A percentile compares a stretch with the other conserved stretches of the same genome.
Conservation (phyloP, 2,888 invertebrate species). For the Apocheima hispidaria region DNA sequence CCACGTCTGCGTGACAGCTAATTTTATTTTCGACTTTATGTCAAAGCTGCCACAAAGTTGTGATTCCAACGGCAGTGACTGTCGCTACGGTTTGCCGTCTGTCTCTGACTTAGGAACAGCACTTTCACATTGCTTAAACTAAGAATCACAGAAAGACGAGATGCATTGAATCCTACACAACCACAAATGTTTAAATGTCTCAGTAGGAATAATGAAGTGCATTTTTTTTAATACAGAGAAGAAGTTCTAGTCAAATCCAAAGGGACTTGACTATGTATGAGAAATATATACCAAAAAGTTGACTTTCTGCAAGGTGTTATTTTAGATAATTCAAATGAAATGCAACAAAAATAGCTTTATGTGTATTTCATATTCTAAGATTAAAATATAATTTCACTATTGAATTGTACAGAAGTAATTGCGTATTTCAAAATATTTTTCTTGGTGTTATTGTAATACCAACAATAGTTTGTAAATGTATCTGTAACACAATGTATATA, state of each 20-base stretch:
- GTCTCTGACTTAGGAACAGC: too few species aligned
- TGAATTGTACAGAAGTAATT: constrained; percentile 64
- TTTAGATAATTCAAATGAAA: constrained; percentile 31
- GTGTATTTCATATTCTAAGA: constrained; percentile 42
- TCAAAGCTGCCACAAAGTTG: too few species aligned
- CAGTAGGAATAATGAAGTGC: neutral
- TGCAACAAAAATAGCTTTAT: constrained; percentile 53
- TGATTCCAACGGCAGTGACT: too few species aligned
- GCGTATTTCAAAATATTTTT: constrained; percentile 67
- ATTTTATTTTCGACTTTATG: too few species aligned
- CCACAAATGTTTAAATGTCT: neutral
- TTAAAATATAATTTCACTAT: constrained; percentile 49
- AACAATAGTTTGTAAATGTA: constrained; percentile 62
- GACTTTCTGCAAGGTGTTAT: constrained; percentile 6
- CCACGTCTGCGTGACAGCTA: too few species aligned
- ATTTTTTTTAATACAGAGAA: neutral
- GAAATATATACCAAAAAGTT: constrained; percentile 11
- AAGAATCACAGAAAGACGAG: neutral
- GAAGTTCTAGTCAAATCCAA: constrained; percentile 30
- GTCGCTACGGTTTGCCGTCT: too few species aligned
- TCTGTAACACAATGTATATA: constrained; percentile 37
- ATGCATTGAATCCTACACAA: neutral
- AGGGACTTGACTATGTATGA: constrained; percentile 31
- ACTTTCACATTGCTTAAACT: too few species aligned
- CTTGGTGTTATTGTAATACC: constrained; percentile 56